phyloP scores from a whole-genome alignment of 2,888 invertebrate genomes.

The Dioctria linearis region DNA sequence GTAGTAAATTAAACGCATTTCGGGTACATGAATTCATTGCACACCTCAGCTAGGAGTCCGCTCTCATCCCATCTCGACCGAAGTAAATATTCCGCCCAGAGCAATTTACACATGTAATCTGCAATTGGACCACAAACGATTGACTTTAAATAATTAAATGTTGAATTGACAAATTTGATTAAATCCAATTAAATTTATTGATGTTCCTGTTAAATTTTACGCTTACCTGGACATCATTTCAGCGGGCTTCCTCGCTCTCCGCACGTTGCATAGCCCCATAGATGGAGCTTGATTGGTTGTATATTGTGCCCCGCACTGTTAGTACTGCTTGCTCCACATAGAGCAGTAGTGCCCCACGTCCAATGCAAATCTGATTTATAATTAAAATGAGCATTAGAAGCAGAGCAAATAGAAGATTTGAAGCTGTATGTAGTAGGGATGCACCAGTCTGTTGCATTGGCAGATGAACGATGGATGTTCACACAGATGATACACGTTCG shows the following conservation, averaged over 20 bases:
- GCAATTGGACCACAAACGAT: conserved; percentile 64
- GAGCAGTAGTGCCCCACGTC: conserved; percentile 20
- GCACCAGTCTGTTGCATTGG: conserved; percentile 55
- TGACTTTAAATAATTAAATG: conserved; percentile 67
- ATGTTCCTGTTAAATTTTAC: conserved; percentile 62
- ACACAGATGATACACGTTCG: conserved; percentile 4
- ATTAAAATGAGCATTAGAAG: conserved; percentile 57
- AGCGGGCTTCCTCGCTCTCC: conserved; percentile 54
- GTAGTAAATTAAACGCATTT: conserved; percentile 57
- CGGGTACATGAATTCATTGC: conserved; percentile 35
- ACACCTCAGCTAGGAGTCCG: conserved; percentile 17
- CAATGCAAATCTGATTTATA: conserved; percentile 54
- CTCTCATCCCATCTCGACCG: not conserved
- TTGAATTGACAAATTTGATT: conserved; percentile 67
- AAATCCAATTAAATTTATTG: conserved; percentile 66
- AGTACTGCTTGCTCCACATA: conserved; percentile 51
- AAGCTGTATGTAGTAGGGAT: conserved; percentile 36
- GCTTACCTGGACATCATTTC: conserved; percentile 60
- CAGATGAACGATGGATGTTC: conserved; percentile 2
- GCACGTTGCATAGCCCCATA: conserved; percentile 46
- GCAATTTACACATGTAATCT: conserved; percentile 62
- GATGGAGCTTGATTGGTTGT: not conserved
- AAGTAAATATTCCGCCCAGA: conserved; percentile 47
- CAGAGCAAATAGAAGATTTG: conserved; percentile 48
- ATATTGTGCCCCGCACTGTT: conserved; percentile 14